Conservation (phyloP, 2,113 vertebrate species). For the Rallus limicola region DNA sequence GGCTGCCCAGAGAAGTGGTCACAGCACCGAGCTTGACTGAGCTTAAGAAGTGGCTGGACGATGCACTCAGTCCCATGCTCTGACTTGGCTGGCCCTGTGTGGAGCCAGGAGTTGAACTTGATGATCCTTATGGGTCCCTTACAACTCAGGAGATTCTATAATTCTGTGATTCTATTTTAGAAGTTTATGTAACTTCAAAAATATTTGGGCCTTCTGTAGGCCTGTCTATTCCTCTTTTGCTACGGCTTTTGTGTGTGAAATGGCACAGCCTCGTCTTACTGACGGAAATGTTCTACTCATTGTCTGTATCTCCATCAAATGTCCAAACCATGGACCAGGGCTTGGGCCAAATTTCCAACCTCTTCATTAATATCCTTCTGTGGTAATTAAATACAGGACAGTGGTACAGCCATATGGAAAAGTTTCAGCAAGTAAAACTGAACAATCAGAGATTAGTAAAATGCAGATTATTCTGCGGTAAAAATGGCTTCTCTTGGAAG, state of each 20-base stretch:
- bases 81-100: too few relatives aligned
- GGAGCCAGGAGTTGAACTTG: too few relatives aligned
- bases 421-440: constrained; percentile 48
- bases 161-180: not conserved
- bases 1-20: too few relatives aligned
- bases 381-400: constrained; percentile 65
- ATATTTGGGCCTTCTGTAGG: not conserved
- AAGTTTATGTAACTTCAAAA: not conserved
- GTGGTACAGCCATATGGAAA: constrained; percentile 44
- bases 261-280: not conserved
- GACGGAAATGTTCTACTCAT: not conserved
- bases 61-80: too few relatives aligned
- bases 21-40: too few relatives aligned
- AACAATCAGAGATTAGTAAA: constrained; percentile 44
- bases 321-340: not conserved
- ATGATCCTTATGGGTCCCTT: too few relatives aligned
- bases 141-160: too few relatives aligned
- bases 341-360: not conserved
- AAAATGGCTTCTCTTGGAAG: constrained; percentile 49
- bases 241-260: not conserved
- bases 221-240: not conserved
- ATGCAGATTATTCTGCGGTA: constrained; percentile 49
- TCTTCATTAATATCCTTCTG: constrained; percentile 53
- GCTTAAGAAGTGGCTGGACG: too few relatives aligned
- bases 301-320: not conserved